Evolutionary conservation across 2,888 invertebrate genomes (phyloP), one percentile per base, ranked within the genome.

Genomic region (Bombyx huttoni): DNA sequence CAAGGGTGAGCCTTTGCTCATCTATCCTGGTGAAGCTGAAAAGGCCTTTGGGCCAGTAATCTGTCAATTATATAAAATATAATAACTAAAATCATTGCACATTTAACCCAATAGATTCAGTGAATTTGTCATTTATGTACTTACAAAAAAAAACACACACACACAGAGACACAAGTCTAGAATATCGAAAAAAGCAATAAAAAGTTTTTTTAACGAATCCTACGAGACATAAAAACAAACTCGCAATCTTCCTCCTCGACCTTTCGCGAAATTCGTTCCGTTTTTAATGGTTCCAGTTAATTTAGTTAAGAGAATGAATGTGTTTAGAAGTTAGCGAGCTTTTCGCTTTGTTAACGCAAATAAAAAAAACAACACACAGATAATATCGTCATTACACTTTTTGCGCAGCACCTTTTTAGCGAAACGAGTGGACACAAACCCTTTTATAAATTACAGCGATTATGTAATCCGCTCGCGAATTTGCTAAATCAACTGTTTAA

Each of bases 241-340:
- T 40, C 53, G 49, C 47, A 49, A 49, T 49, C 51, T 53, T 51
- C 51, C 53, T 48, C 54, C 47, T 24, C 58, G 57, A 53, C 55
- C 55, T 58, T 58, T 62, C 6, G 10, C 47, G 51, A 59, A 64
- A 61, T 61, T 59, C 54, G 52, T 58, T 54, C 58, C 58, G 58
- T 65, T 72, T 75, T 70, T 61, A 58, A 60, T 59, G 51, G 46
- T 56, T 50, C 46, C 53, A 64, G 72, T 75, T 77, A 77, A 77
- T 77, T 77, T 75, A 70, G 76, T 73, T 69, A 73, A 69, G 65
- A 67, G 68, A 73, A 73, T 68, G 64, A 65, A 72, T 70, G 71
- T 72, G 70, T 75, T 76, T 67, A 71, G 70, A 70, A 61, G 62
- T 66, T 68, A 67, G 57, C 62, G 54, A 66, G 63, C 59, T 63